Conservation (phyloP, 2,888 invertebrate species). For the Leucophenga maculata region DNA sequence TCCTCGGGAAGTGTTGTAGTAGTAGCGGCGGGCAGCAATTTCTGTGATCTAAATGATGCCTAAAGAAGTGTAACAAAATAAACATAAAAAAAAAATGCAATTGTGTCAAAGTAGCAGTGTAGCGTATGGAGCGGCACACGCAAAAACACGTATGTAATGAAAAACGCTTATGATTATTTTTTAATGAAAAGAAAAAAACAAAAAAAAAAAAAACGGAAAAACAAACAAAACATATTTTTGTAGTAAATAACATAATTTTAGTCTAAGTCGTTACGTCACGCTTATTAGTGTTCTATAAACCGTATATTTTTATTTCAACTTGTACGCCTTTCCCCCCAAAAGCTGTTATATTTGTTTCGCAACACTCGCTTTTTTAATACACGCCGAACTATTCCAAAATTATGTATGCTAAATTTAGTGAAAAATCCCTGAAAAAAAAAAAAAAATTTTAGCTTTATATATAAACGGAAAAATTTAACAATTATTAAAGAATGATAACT, state of each 20-base stretch:
- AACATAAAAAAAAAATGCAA: slow-evolving; percentile 4
- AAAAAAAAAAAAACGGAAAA: no score
- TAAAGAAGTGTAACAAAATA: slow-evolving; percentile 34
- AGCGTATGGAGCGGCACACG: no score
- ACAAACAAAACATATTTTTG: slow-evolving; percentile 28
- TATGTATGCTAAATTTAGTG: no score
- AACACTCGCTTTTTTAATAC: no score
- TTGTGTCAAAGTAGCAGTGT: slow-evolving; percentile 24
- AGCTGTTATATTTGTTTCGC: no score
- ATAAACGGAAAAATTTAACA: not conserved
- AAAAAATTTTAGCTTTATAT: slow-evolving; percentile 15
- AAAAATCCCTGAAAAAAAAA: no score
- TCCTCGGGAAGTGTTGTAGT: slow-evolving; percentile 36
- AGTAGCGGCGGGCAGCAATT: slow-evolving; percentile 34
- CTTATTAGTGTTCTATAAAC: no score
- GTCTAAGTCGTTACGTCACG: not conserved
- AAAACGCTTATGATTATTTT: slow-evolving; percentile 22
- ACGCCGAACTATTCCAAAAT: no score
- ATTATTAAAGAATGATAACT: not conserved
- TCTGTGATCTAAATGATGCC: slow-evolving; percentile 67
- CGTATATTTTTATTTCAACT: no score
- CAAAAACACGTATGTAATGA: slow-evolving; percentile 7
- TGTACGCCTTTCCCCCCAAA: no score
- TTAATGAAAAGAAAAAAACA: slow-evolving; percentile 19
- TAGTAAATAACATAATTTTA: slow-evolving; percentile 19